Evolutionary conservation across 2,888 invertebrate species (phyloP).

Genomic region (Habrosyne pyritoides): DNA sequence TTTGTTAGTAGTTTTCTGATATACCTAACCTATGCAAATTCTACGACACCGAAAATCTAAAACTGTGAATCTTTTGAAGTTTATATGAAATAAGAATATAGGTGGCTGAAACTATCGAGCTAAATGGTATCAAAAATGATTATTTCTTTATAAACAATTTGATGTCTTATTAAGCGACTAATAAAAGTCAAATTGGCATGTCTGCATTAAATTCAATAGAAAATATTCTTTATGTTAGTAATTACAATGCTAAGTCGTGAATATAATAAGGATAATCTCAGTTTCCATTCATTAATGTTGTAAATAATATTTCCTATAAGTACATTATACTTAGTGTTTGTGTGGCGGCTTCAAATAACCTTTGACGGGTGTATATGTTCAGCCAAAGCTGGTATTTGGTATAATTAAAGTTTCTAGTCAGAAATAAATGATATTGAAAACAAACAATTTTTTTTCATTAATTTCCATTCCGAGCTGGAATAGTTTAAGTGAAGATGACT

Average conservation of each 20-base stretch:
- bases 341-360: constrained; percentile 37
- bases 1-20: not conserved
- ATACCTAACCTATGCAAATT: too few relatives aligned
- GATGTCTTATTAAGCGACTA: too few relatives aligned
- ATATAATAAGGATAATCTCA: constrained; percentile 29
- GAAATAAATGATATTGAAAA: constrained; percentile 59
- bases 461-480: not conserved
- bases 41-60: too few relatives aligned
- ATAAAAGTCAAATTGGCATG: too few relatives aligned
- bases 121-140: too few relatives aligned
- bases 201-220: too few relatives aligned
- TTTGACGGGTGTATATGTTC: constrained; percentile 32
- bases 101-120: too few relatives aligned
- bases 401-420: constrained; percentile 66
- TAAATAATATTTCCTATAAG: constrained; percentile 52
- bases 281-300: constrained; percentile 27
- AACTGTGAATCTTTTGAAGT: too few relatives aligned
- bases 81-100: too few relatives aligned
- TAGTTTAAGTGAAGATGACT: too few relatives aligned
- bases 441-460: constrained; percentile 17
- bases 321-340: constrained; percentile 39
- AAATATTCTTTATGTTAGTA: too few relatives aligned
- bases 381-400: constrained; percentile 54
- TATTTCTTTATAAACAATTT: too few relatives aligned
- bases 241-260: not conserved